Evolutionary conservation across 1,140 invertebrate species (phyloP).

Genomic region (Batillaria attramentaria): DNA sequence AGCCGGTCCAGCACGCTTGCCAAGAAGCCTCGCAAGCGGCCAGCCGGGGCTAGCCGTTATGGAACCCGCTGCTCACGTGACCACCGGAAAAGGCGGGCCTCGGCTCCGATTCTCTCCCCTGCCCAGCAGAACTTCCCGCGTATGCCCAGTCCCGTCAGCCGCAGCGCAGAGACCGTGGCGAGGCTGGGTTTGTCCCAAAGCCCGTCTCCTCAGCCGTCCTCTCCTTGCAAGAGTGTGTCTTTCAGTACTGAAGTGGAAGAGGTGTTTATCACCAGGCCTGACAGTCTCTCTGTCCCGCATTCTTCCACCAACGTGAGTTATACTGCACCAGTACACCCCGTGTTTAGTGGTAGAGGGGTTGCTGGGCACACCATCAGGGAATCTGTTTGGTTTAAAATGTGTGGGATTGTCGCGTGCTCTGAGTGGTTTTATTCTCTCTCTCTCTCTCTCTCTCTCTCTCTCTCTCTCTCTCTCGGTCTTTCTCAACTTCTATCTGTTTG

Average conservation of each 20-base stretch:
- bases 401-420: too few relatives aligned
- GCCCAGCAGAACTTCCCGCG: conserved; percentile 31
- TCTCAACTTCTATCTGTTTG: background rate
- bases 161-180: conserved; percentile 50
- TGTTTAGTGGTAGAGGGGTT: too few relatives aligned
- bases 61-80: conserved; percentile 26
- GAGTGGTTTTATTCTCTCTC: background rate
- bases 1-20: conserved; percentile 34
- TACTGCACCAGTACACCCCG: too few relatives aligned
- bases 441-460: background rate
- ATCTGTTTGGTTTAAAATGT: too few relatives aligned
- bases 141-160: conserved; percentile 41
- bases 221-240: conserved; percentile 49
- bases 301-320: conserved; percentile 10
- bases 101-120: conserved; percentile 44
- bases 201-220: conserved; percentile 21
- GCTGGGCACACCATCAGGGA: too few relatives aligned
- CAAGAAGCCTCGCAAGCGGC: conserved; percentile 38
- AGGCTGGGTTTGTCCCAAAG: conserved; percentile 22
- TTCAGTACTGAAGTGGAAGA: conserved; percentile 48
- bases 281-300: conserved; percentile 36
- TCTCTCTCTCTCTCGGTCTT: background rate
- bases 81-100: conserved; percentile 37
- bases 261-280: conserved; percentile 39
- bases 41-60: conserved; percentile 37